A percentile compares a stretch with the other conserved stretches of the same genome.
phyloP scores from a whole-genome alignment of 2,113 vertebrate genomes.

The Jaculus jaculus region DNA sequence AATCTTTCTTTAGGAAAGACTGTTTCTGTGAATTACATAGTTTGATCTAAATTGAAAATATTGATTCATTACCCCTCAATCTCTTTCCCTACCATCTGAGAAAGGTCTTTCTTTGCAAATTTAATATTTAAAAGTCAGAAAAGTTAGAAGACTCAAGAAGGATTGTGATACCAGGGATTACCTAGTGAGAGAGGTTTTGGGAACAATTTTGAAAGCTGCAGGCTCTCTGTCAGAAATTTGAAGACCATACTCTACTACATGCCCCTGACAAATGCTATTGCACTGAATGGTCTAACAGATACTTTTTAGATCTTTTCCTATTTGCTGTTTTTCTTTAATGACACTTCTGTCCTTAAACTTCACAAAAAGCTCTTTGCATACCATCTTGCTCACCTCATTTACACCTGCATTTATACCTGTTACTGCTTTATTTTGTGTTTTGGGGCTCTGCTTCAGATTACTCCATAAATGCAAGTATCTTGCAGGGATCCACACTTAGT shows the following conservation, averaged over 20 bases:
- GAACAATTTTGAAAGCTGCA: background rate
- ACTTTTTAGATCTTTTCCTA: background rate
- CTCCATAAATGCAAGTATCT: background rate
- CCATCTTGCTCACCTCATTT: rapidly evolving
- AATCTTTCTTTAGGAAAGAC: background rate
- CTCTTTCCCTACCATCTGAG: background rate
- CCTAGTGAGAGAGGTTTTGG: background rate
- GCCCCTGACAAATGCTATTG: background rate
- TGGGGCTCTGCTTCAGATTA: background rate
- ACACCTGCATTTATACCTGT: background rate
- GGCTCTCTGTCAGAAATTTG: background rate
- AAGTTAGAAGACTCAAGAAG: background rate
- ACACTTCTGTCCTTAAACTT: background rate
- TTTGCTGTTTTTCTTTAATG: background rate
- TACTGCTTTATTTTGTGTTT: background rate
- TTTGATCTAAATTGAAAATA: conserved; percentile 8
- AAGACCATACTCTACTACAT: background rate
- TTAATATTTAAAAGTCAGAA: background rate
- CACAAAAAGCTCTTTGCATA: background rate
- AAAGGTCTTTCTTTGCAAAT: background rate
- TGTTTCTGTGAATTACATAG: background rate
- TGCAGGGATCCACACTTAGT: background rate
- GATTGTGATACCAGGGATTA: conserved; percentile 17
- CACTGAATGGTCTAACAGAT: background rate
- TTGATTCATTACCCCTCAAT: background rate